Evolutionary conservation across 2,113 vertebrate species (phyloP), one percentile per base, ranked within the genome.

Genomic region (Trichechus manatus): DNA sequence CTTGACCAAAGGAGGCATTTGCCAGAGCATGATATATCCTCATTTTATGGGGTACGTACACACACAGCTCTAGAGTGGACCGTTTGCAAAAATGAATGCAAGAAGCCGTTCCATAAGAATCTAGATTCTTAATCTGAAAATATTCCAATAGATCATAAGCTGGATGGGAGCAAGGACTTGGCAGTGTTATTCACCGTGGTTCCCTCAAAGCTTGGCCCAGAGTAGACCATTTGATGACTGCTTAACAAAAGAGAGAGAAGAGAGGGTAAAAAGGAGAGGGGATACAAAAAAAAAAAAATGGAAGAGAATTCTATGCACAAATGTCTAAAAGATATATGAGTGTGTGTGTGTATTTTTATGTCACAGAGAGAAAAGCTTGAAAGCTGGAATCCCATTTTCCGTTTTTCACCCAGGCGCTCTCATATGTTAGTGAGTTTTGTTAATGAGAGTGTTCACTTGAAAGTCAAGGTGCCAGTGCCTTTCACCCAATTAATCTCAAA

Each of bases 401-500:
- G 17, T 85, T 88, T 81, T 27, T 77, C 31, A 92, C 1, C 31
- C 10, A 90, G 25, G 39, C 50, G 95, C 81, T 81, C 20, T 93
- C 95, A 93, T 22, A 63, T 96, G 93, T 91, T 83, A 87, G 31
- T 77, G 53, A 44, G 81, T 94, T 97, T 98, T 93, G 75, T 88
- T 87, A 92, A 75, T 80, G 25, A 84, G 78, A 68, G n/a, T 89
- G 72, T 94, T 97, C 95, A 63, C 85, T 86, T 94, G 95, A 97
- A 98, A 97, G 91, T 98, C 96, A 97, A 97, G 95, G 91, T 98
- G 91, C 79, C 74, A 84, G 23, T 96, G 78, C 78, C 96, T 98
- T 97, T 98, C 91, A 97, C 83, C 90, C 87, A 97, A 96, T 98
- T 98, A 98, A 97, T 97, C 97, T 97, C 95, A 87, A 81, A 96